Conservation (phyloP, 2,888 invertebrate genomes). For the Caenorhabditis macrosperma region DNA sequence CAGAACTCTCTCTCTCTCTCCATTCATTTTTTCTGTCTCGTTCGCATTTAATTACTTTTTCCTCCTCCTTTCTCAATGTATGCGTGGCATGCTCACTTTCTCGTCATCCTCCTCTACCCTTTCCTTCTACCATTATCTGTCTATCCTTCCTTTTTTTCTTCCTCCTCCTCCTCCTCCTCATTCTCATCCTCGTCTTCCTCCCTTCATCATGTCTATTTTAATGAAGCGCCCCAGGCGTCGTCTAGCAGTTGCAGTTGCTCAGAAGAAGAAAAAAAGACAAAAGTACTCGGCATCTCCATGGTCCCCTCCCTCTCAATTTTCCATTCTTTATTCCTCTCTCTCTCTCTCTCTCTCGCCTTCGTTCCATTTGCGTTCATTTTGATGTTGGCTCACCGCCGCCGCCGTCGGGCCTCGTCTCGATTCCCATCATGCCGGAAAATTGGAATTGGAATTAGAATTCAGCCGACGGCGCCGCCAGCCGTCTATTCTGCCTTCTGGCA, state of each 20-base stretch:
- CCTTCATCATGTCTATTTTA: slow-evolving; percentile 11
- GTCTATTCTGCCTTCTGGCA: not conserved
- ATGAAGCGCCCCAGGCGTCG: slow-evolving; percentile 30
- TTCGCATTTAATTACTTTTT: not conserved
- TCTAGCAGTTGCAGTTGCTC: slow-evolving; percentile 11
- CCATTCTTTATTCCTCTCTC: not conserved
- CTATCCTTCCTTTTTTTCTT: too few relatives aligned
- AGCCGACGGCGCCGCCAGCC: not conserved
- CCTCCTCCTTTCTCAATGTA: slow-evolving; percentile 1
- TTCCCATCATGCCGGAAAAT: too few relatives aligned
- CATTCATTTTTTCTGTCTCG: too few relatives aligned
- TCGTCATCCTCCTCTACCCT: too few relatives aligned
- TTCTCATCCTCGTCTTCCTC: not conserved
- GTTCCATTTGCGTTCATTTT: not conserved
- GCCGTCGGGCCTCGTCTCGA: not conserved
- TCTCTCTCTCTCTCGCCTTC: not conserved
- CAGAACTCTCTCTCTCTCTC: not conserved
- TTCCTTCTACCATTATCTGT: too few relatives aligned
- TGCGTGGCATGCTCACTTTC: slow-evolving; percentile 11
- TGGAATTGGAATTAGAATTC: slow-evolving; percentile 43
- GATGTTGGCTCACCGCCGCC: not conserved
- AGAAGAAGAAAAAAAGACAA: too few relatives aligned
- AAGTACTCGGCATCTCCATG: slow-evolving; percentile 49
- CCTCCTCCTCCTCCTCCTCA: too few relatives aligned
- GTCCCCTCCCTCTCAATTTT: slow-evolving; percentile 1